Evolutionary conservation across 1,140 invertebrate genomes (phyloP).

Genomic region (Apis laboriosa): DNA sequence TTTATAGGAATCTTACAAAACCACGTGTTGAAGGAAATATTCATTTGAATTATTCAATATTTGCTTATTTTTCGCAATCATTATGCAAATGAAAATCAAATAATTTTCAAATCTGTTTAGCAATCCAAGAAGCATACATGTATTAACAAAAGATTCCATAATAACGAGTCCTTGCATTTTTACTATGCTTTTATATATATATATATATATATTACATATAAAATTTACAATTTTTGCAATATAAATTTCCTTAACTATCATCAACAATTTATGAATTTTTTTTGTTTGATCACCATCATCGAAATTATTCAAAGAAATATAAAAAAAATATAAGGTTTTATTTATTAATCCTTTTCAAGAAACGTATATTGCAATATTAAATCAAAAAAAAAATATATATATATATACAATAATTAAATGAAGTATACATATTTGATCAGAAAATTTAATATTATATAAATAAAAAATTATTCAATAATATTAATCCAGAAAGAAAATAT

Average conservation of each 20-base stretch:
- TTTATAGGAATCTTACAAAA: neutral
- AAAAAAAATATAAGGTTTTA: too few species aligned
- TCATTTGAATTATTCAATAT: neutral
- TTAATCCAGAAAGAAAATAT: too few species aligned
- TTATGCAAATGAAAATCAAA: too few species aligned
- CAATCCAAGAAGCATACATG: too few species aligned
- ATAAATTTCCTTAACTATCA: neutral
- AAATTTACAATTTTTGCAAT: neutral
- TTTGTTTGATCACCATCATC: neutral
- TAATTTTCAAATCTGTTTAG: neutral
- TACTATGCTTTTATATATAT: too few species aligned
- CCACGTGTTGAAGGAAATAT: neutral
- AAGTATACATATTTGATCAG: too few species aligned
- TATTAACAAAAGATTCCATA: neutral
- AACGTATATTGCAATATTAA: too few species aligned
- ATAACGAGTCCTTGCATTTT: neutral
- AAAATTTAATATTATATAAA: too few species aligned
- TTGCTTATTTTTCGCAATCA: neutral
- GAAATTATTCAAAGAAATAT: neutral
- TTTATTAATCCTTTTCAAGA: too few species aligned
- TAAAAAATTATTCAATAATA: too few species aligned
- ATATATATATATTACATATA: neutral
- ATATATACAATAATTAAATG: too few species aligned
- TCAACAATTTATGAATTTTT: neutral
- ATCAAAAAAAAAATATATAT: too few species aligned